Evolutionary conservation across 2,888 invertebrate genomes (phyloP).

Genomic region (Lepetodrilus schrolli): DNA sequence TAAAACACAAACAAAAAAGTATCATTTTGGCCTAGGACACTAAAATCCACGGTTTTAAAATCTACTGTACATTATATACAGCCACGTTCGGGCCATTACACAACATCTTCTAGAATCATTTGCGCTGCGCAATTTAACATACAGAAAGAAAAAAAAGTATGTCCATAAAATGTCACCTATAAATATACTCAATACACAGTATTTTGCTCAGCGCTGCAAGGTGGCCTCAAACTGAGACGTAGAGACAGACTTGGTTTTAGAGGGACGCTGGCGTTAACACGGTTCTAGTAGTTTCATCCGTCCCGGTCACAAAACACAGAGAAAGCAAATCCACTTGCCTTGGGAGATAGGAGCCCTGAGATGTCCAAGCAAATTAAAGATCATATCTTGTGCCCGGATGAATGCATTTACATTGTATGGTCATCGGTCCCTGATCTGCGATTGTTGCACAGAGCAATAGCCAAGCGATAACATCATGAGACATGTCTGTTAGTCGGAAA

Average conservation of each 20-base stretch:
- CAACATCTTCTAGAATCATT: slow-evolving; percentile 4
- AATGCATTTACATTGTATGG: slow-evolving; percentile 7
- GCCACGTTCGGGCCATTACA: background rate
- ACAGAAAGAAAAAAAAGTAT: background rate
- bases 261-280: background rate
- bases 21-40: background rate
- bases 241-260: background rate
- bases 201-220: background rate
- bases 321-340: slow-evolving; percentile 13
- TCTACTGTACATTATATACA: slow-evolving; percentile 23
- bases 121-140: background rate
- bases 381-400: slow-evolving; percentile 15
- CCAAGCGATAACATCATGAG: slow-evolving; percentile 6
- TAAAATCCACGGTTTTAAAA: background rate
- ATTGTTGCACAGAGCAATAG: background rate
- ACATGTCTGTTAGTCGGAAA: background rate
- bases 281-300: background rate
- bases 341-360: slow-evolving; percentile 17
- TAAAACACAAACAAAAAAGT: slow-evolving; percentile 22
- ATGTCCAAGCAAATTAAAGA: slow-evolving; percentile 22
- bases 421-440: background rate
- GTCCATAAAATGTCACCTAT: background rate
- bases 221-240: background rate
- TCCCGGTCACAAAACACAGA: background rate
- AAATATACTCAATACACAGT: background rate